Evolutionary conservation across 2,888 invertebrate species (phyloP).

Genomic region (Psylliodes chrysocephalus): DNA sequence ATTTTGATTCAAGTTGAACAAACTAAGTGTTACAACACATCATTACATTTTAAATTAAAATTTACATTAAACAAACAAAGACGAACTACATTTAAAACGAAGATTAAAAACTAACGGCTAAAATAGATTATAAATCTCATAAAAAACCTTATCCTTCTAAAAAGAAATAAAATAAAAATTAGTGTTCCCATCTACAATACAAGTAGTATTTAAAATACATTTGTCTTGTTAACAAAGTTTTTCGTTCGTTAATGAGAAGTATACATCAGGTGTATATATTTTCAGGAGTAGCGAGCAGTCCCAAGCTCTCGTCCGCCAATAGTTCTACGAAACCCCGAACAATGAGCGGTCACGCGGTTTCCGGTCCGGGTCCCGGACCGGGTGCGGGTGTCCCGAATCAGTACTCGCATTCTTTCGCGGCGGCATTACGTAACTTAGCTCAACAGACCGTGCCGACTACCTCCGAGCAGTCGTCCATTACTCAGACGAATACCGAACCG

Average conservation of each 20-base stretch:
- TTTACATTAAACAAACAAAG: too few species aligned
- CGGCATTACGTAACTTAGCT: constrained; percentile 88
- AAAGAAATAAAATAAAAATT: too few species aligned
- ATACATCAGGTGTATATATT: constrained; percentile 15
- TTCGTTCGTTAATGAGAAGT: constrained; percentile 10
- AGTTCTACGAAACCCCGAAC: constrained; percentile 59
- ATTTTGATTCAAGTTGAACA: too few species aligned
- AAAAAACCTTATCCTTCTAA: too few species aligned
- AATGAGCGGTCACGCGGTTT: constrained; percentile 58
- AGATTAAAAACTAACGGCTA: too few species aligned
- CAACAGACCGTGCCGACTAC: constrained; percentile 83
- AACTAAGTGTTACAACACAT: too few species aligned
- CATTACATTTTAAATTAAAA: too few species aligned
- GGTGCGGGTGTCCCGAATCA: constrained; percentile 52
- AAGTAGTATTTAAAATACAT: too few species aligned
- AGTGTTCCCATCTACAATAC: too few species aligned
- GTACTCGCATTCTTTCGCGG: constrained; percentile 82
- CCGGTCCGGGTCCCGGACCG: constrained; percentile 65
- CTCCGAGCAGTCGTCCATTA: constrained; percentile 51
- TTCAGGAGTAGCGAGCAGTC: constrained; percentile 50
- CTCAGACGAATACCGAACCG: constrained; percentile 49
- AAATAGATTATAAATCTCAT: too few species aligned
- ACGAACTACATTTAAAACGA: too few species aligned
- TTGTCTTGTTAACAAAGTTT: background rate
- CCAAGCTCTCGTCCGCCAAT: constrained; percentile 55